Evolutionary conservation across 2,797 vertebrate genomes (phyloP).

Genomic region (Protonibea diacanthus): DNA sequence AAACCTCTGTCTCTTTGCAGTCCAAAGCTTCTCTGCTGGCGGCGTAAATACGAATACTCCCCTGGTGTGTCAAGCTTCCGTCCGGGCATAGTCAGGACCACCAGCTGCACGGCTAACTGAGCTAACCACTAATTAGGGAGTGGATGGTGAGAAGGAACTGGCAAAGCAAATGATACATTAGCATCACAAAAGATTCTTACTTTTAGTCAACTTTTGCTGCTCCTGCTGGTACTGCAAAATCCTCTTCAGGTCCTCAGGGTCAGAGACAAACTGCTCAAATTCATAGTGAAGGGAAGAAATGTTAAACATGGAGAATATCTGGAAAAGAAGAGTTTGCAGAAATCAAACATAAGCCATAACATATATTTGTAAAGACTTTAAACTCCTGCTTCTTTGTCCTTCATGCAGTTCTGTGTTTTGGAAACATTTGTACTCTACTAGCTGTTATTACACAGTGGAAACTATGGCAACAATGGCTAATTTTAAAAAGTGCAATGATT

Average conservation of each 20-base stretch:
- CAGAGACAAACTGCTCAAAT: constrained; percentile 4
- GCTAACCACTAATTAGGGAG: too few relatives aligned
- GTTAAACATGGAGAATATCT: constrained; percentile 9
- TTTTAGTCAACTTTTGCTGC: neutral
- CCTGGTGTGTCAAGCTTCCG: too few relatives aligned
- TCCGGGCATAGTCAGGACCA: too few relatives aligned
- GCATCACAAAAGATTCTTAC: neutral
- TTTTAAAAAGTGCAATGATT: neutral
- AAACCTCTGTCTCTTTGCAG: too few relatives aligned
- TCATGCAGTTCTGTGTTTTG: neutral
- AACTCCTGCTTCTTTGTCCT: neutral
- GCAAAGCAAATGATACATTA: too few relatives aligned
- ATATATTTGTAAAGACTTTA: neutral
- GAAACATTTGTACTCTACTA: neutral
- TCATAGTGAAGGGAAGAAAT: constrained; percentile 5
- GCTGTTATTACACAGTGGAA: neutral
- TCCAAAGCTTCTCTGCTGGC: too few relatives aligned
- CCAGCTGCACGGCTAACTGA: too few relatives aligned
- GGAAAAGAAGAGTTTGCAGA: neutral
- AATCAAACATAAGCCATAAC: neutral
- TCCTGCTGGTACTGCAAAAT: constrained; percentile 14
- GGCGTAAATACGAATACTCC: too few relatives aligned
- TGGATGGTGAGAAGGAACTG: too few relatives aligned
- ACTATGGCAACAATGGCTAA: neutral
- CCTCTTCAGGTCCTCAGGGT: constrained; percentile 16